Evolutionary conservation across 2,113 vertebrate genomes (phyloP), one percentile per base, ranked within the genome.

Genomic region (Opisthocomus hoazin): DNA sequence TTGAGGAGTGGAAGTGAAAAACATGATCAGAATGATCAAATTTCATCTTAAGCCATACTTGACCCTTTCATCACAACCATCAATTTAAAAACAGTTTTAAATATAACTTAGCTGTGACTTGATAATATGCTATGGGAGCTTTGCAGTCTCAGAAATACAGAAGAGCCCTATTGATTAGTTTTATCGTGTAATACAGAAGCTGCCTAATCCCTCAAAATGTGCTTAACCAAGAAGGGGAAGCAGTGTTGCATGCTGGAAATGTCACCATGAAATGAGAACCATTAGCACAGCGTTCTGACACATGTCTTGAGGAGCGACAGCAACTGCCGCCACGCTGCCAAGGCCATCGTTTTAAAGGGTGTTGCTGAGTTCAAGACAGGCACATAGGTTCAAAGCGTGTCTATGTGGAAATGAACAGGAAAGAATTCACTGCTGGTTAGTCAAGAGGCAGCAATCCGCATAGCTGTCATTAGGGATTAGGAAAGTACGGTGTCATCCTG

Each of bases 331-430:
- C 15, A 0, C 3, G 0, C 24, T 87, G 75, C 66, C 58, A 66
- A 86, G 85, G 54, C 43, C 8, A 0, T 27, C 3, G 3, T 65
- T 86, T 60, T 43, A 58, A 51, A 58, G 48, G 24, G 24, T 39
- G 6, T 45, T 90, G 16, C 51, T 58, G 46, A 77, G 83, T 70
- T 86, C 51, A 41, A 41, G 68, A 74, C 39, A 75, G 48, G 17
- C 45, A 43, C 2, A 1, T 0, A 30, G 20, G 12, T 66, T 66
- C 13, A 22, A 75, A 84, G 29, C 0, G 0, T 32, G 37, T 63
- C 66, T 76, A 13, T 54, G 27, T 58, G 43, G 39, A 77, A 64
- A 51, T 20, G 51, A 71, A 56, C 16, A 61, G 48, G 51, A 51
- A 37, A 26, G 43, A 65, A 27, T 15, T 12, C 32, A 27, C 6